A percentile compares a stretch with the other conserved stretches of the same genome.
phyloP scores from a whole-genome alignment of 37 sponge, comb jelly and placozoan genomes.

The Petrosia ficiformis region DNA sequence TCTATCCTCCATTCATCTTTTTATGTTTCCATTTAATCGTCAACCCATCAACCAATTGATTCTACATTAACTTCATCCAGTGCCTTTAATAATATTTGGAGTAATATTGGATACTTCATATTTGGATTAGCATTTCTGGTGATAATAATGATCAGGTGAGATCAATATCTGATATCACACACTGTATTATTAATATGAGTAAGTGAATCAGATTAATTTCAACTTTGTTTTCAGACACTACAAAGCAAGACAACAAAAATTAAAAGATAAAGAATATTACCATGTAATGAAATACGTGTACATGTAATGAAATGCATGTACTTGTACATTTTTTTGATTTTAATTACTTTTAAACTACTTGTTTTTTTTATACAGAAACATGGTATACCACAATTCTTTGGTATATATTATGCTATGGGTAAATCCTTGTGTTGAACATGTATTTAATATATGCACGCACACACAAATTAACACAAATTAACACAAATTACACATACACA shows the following conservation, averaged over 20 bases:
- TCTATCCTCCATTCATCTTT: too few relatives aligned
- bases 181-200: not conserved
- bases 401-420: constrained; percentile 87
- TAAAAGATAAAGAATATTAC: not conserved
- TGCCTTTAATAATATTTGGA: constrained; percentile 69
- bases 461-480: not conserved
- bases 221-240: constrained; percentile 1
- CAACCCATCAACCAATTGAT: too few relatives aligned
- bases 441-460: not conserved
- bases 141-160: constrained; percentile 17
- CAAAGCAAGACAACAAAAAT: not conserved
- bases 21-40: too few relatives aligned
- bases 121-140: constrained; percentile 63
- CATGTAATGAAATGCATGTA: too few relatives aligned
- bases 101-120: constrained; percentile 70
- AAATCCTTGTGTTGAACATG: not conserved
- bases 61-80: too few relatives aligned
- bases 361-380: constrained; percentile 26
- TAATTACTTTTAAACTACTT: too few relatives aligned
- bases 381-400: constrained; percentile 86
- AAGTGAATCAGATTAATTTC: not conserved
- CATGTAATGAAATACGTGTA: too few relatives aligned
- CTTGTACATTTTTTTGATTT: too few relatives aligned
- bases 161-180: too few relatives aligned
- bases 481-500: not conserved